Evolutionary conservation across 2,888 invertebrate genomes (phyloP).

Genomic region (Aphodius granarius): DNA sequence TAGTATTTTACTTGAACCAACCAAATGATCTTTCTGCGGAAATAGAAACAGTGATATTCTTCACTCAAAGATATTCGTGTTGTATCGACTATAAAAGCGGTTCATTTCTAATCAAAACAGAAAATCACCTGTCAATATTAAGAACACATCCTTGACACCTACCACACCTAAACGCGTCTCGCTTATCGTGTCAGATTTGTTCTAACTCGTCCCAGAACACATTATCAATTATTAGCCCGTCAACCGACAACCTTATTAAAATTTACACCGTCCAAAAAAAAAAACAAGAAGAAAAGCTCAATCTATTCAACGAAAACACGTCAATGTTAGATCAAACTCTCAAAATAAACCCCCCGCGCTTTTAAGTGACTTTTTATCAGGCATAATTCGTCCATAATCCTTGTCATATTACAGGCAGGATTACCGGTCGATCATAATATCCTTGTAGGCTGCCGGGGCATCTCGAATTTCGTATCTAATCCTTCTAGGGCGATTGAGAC

Average conservation of each 20-base stretch:
- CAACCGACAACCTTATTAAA: background rate
- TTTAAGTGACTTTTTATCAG: background rate
- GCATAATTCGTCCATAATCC: background rate
- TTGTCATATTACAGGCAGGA: background rate
- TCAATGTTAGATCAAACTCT: background rate
- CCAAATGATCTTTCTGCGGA: too few relatives aligned
- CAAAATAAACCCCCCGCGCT: background rate
- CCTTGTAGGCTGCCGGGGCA: background rate
- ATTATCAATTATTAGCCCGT: background rate
- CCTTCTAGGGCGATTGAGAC: background rate
- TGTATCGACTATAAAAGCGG: background rate
- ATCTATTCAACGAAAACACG: background rate
- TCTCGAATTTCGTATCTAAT: background rate
- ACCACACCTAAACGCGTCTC: background rate
- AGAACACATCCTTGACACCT: background rate
- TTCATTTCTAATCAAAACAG: background rate
- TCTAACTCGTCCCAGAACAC: background rate
- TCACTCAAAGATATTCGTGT: too few relatives aligned
- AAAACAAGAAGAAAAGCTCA: background rate
- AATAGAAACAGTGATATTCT: too few relatives aligned
- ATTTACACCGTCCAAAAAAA: background rate
- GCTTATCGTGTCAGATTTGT: background rate
- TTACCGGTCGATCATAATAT: background rate
- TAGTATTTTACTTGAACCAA: too few relatives aligned
- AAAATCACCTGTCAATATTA: background rate